Conservation (phyloP, 2,797 vertebrate species). For the Lutra lutra region DNA sequence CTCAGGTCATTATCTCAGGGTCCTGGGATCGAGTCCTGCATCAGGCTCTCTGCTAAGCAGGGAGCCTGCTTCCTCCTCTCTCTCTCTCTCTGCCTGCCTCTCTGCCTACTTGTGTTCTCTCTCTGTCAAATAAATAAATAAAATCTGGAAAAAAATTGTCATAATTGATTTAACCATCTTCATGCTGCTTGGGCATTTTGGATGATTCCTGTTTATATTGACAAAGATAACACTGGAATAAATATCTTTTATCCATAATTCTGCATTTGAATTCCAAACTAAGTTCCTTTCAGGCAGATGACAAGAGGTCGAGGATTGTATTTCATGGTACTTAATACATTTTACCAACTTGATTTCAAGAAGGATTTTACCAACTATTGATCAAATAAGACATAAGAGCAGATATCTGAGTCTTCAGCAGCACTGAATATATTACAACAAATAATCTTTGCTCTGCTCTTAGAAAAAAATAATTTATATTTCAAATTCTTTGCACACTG, state of each 20-base stretch:
- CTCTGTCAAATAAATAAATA: too few species aligned
- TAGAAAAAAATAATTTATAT: background rate
- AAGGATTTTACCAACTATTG: background rate
- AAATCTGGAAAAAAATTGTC: background rate
- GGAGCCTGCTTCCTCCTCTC: too few species aligned
- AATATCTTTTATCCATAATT: background rate
- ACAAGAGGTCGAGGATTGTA: background rate
- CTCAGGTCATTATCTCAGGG: too few species aligned
- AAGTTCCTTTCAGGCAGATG: background rate
- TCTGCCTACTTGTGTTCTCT: too few species aligned
- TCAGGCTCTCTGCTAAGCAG: too few species aligned
- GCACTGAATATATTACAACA: background rate
- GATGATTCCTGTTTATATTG: background rate
- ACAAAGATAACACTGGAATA: background rate
- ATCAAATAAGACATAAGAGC: background rate
- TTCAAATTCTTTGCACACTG: background rate
- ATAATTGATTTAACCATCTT: background rate
- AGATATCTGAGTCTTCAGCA: background rate
- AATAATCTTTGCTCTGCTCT: background rate
- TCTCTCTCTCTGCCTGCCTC: too few species aligned
- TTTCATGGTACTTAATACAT: background rate
- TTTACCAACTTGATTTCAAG: background rate
- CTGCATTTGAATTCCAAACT: background rate
- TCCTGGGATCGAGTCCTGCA: too few species aligned
- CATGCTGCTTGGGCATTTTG: background rate